Conservation (phyloP, 2,797 vertebrate species). For the Pantherophis vulpinus region DNA sequence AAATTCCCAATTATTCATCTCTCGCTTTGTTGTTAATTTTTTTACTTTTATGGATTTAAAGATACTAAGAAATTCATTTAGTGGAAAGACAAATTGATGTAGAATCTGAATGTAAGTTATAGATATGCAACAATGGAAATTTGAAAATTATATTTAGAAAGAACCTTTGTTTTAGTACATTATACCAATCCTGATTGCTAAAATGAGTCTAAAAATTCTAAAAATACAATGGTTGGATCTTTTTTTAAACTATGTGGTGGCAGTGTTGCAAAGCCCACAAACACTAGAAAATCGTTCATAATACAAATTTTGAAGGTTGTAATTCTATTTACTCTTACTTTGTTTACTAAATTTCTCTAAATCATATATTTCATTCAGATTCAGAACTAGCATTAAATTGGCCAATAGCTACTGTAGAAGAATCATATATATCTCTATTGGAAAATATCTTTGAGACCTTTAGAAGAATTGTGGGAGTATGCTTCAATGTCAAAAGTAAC, state of each 20-base stretch:
- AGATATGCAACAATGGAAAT: neutral
- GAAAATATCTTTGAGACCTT: neutral
- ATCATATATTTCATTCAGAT: neutral
- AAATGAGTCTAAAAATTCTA: neutral
- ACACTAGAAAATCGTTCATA: neutral
- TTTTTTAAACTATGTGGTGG: neutral
- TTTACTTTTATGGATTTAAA: neutral
- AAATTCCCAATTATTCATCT: neutral
- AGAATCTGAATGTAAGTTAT: neutral
- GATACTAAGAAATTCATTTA: neutral
- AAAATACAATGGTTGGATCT: neutral
- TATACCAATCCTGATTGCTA: neutral
- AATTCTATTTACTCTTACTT: neutral
- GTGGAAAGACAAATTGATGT: neutral
- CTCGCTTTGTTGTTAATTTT: neutral
- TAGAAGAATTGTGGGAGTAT: neutral
- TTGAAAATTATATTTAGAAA: neutral
- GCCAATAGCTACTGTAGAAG: neutral
- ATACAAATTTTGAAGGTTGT: neutral
- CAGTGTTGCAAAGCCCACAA: neutral
- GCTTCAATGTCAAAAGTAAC: neutral
- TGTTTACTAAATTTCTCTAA: neutral
- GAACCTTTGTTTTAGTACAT: neutral
- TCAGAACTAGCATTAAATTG: neutral
- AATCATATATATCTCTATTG: neutral